Evolutionary conservation across 2,888 invertebrate genomes (phyloP), one percentile per base, ranked within the genome.

Genomic region (Drosophila sordidapex): DNA sequence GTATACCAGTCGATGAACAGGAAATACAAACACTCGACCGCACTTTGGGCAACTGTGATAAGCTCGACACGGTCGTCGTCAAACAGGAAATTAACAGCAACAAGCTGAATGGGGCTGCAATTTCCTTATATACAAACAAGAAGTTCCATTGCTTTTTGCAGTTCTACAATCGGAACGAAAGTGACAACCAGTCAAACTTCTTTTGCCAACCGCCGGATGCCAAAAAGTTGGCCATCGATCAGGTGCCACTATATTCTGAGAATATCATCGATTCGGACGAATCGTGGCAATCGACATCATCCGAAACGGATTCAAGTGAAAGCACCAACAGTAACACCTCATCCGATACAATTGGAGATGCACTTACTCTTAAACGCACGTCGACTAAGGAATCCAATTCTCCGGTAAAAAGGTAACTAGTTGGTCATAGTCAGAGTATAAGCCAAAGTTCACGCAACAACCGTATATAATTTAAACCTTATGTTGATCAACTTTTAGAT

Each of bases 121-220:
- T 81, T 56, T 81, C 75, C 4, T 43, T 83, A 11, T 70, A 75
- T 21, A 57, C 15, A 2, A 48, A 33, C 4, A 25, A 70, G 0
- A 36, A 70, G 11, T 81, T 83, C 35, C 57, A 56, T 0, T 78
- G 75, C 27, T 78, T 81, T 18, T 25, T 82, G 15, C 78, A 82
- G 29, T 67, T 82, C 2, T 81, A 83, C 29, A 73, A 53, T 11
- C 52, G 60, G 0, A 40, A 46, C 8, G 72, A 82, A 48, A 66
- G 65, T 1, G 72, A 75, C 4, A 57, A 49, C 11, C 81, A 81
- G 33, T 33, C 6, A 0, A 60, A 61, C 15, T 78, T 75, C n/a
- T 78, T 64, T 8, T 66, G 21, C 10, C 49, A 48, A 36, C 64
- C 79, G 33, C 15, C 51, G 0, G 21, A 59, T 31, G 33, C 56